A percentile compares a stretch with the other conserved stretches of the same genome.
Evolutionary conservation across 2,888 invertebrate genomes (phyloP).

Genomic region (Agrenia bidenticulata): DNA sequence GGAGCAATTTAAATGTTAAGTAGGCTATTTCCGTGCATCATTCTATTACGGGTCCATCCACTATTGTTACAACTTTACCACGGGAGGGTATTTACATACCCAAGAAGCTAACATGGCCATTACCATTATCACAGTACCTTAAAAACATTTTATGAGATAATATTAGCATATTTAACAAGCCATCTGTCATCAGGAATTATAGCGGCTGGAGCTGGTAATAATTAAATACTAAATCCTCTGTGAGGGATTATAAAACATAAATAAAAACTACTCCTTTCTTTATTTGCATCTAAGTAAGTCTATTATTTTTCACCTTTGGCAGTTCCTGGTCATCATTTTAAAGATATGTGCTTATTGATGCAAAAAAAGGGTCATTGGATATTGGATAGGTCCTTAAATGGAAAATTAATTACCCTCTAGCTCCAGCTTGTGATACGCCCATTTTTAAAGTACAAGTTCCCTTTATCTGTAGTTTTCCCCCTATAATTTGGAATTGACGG

Average conservation of each 20-base stretch:
- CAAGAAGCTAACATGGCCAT: constrained; percentile 10
- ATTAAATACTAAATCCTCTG: background rate
- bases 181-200: constrained; percentile 17
- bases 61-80: too few species aligned
- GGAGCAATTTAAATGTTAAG: constrained; percentile 22
- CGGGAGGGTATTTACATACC: constrained; percentile 12
- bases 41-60: too few species aligned
- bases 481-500: background rate
- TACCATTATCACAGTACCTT: constrained; percentile 19
- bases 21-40: constrained; percentile 18
- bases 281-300: background rate
- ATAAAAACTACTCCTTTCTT: background rate
- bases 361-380: background rate
- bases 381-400: constrained; percentile 2
- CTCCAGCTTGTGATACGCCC: background rate
- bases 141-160: constrained; percentile 4
- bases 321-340: background rate
- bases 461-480: background rate
- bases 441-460: background rate
- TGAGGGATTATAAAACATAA: background rate
- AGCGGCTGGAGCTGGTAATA: background rate
- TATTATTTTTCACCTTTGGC: constrained; percentile 4
- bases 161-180: constrained; percentile 23
- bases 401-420: background rate
- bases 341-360: background rate